Base-by-base conservation (phyloP, 2,888 invertebrate genomes). In the Apotomis turbidana region DNA sequence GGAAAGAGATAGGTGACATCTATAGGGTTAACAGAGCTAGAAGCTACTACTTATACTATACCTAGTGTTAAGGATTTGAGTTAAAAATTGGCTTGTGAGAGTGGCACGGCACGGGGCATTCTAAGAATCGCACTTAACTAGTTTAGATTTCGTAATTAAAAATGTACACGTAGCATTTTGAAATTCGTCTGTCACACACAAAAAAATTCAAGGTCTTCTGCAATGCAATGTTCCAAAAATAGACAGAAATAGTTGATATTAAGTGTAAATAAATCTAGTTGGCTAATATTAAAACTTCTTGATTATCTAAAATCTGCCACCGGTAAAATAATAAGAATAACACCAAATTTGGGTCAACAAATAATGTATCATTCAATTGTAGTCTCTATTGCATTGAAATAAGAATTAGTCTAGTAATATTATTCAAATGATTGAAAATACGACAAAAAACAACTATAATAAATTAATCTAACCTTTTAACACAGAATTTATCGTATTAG, bases 251-350 rank as follows among this genome's bases (percentile, higher is more conserved):
- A 55, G 8, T 27, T 15, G 10, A 10, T 55, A 27, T 4, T 36
- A 9, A 12, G n/a, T n/a, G 58, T 58, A 38, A n/a, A 38, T 58
- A 46, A 66, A 57, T 66, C 66, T 55, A 66, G 66, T 57, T 36
- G 66, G 66, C 12, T 36, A 46, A 44, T 46, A 15, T 12, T 27
- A 12, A 10, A 52, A 15, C 52, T 52, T 15, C 41, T 15, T 54
- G 27, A 12, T 38, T 51, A 8, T 10, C 9, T n/a, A 4, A 54
- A 46, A 57, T 8, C 15, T 27, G n/a, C n/a, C 46, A 55, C 44
- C 2, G 2, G 6, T 38, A 15, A 4, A 10, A 4, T 57, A 52
- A n/a, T 55, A 46, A 55, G 55, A 66, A 44, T 55, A 41, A 64
- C 10, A 13, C 12, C 4, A 46, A 64, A 44, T 54, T 57, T 57